A percentile compares a stretch with the other conserved stretches of the same genome.
These are phyloP conservation scores for Agapetus fuscipes DNA, from an alignment of 2,888 invertebrate genomes.

Conservation along the genomic window DNA sequence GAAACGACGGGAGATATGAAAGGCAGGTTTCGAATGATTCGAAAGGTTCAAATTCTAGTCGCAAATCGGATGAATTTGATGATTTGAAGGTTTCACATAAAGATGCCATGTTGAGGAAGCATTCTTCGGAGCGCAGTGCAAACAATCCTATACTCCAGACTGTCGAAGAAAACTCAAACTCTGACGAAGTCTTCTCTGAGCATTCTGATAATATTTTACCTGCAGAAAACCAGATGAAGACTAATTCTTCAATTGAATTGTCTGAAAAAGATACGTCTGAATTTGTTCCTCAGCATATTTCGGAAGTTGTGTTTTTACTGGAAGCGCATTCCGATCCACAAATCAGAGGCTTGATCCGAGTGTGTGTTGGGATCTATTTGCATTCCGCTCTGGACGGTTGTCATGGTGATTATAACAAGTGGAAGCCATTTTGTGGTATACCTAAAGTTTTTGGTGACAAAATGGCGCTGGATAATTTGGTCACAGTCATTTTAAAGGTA, in stretches of 20 bases:
- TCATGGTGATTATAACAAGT: conserved; percentile 45
- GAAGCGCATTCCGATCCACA: conserved; percentile 72
- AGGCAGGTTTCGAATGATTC: conserved; percentile 19
- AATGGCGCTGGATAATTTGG: conserved; percentile 39
- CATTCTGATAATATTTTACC: conserved; percentile 21
- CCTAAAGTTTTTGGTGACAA: conserved; percentile 33
- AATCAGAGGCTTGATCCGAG: conserved; percentile 61
- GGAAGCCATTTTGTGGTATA: conserved; percentile 34
- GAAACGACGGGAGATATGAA: conserved; percentile 12
- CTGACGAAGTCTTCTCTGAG: conserved; percentile 1
- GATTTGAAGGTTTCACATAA: conserved; percentile 17
- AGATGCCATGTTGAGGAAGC: conserved; percentile 5
- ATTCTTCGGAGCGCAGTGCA: conserved; percentile 10
- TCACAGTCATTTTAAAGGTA: conserved; percentile 48
- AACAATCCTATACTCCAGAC: conserved; percentile 9
- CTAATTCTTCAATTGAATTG: not conserved
- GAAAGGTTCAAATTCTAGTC: conserved; percentile 9
- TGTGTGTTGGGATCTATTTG: conserved; percentile 59
- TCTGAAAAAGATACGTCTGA: conserved; percentile 17
- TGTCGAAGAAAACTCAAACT: conserved; percentile 13
- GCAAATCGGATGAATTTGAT: conserved; percentile 7
- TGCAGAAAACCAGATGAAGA: conserved; percentile 17
- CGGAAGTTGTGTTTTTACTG: conserved; percentile 57
- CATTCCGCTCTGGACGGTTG: conserved; percentile 47
- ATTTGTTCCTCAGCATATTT: conserved; percentile 50